These are phyloP conservation scores for Epizoanthus ramosus DNA, from an alignment of 92 coral and sea anemone genomes.

Conservation along the genomic window DNA sequence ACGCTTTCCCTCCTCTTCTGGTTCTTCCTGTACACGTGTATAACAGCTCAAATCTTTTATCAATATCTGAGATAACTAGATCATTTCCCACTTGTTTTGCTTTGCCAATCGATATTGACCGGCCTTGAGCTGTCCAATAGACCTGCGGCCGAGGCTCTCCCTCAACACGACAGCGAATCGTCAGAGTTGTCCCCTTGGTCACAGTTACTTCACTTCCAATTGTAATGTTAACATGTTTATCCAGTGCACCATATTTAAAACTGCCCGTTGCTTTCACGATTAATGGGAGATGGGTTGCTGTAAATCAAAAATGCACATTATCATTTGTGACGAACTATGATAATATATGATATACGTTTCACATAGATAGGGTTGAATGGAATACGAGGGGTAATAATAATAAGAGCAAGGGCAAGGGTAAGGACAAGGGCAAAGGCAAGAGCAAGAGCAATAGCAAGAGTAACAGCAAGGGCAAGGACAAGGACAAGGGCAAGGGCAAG, in stretches of 20 bases:
- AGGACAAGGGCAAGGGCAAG: too few species aligned
- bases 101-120: constrained; percentile 64
- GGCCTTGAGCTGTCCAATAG: constrained; percentile 70
- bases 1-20: constrained; percentile 37
- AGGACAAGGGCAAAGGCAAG: too few species aligned
- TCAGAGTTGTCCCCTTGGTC: constrained; percentile 71
- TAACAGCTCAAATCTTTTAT: constrained; percentile 65
- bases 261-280: constrained; percentile 55
- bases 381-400: too few species aligned
- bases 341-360: too few species aligned
- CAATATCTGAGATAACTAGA: constrained; percentile 65
- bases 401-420: too few species aligned
- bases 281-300: constrained; percentile 58
- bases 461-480: too few species aligned
- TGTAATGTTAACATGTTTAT: constrained; percentile 58
- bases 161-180: constrained; percentile 73
- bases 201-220: constrained; percentile 90
- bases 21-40: constrained; percentile 71
- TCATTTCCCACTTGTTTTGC: constrained; percentile 71
- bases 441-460: too few species aligned
- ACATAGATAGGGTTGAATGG: too few species aligned
- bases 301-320: background rate
- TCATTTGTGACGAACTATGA: too few species aligned
- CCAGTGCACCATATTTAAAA: constrained; percentile 69
- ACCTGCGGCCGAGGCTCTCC: constrained; percentile 70